Evolutionary conservation across 2,113 vertebrate genomes (phyloP).

Genomic region (human): DNA sequence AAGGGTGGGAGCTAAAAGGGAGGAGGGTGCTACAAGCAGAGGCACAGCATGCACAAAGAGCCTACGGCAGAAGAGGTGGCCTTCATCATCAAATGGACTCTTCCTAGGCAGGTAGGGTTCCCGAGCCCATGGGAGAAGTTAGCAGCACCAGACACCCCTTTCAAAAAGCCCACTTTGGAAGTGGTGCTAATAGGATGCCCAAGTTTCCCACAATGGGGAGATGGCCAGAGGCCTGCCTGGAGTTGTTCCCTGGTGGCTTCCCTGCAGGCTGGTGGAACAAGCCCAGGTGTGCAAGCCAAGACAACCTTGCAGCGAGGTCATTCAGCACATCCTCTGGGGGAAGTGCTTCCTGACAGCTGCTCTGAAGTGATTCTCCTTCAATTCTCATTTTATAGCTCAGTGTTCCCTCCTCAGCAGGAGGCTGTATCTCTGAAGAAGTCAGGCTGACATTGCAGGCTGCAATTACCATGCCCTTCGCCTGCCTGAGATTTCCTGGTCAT

Average conservation of each 20-base stretch:
- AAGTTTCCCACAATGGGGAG: background rate
- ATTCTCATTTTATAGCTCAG: slow-evolving; percentile 68
- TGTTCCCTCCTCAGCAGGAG: slow-evolving; percentile 29
- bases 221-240: background rate
- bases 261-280: background rate
- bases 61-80: background rate
- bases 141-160: background rate
- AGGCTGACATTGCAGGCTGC: slow-evolving; percentile 15
- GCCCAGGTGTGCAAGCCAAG: background rate
- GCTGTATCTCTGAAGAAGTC: slow-evolving; percentile 50
- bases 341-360: slow-evolving; percentile 71
- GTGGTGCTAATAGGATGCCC: background rate
- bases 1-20: background rate
- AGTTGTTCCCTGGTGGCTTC: background rate
- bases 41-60: background rate
- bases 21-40: background rate
- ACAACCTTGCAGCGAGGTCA: slow-evolving; percentile 44
- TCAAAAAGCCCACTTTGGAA: background rate
- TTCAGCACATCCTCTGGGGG: background rate
- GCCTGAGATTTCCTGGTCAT: slow-evolving; percentile 50
- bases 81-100: background rate
- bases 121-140: background rate
- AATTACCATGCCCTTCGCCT: slow-evolving; percentile 36
- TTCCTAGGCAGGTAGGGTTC: background rate
- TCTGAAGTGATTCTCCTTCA: slow-evolving; percentile 60